Evolutionary conservation across 2,888 invertebrate genomes (phyloP).

Genomic region (Hirtodrosophila histrioides): DNA sequence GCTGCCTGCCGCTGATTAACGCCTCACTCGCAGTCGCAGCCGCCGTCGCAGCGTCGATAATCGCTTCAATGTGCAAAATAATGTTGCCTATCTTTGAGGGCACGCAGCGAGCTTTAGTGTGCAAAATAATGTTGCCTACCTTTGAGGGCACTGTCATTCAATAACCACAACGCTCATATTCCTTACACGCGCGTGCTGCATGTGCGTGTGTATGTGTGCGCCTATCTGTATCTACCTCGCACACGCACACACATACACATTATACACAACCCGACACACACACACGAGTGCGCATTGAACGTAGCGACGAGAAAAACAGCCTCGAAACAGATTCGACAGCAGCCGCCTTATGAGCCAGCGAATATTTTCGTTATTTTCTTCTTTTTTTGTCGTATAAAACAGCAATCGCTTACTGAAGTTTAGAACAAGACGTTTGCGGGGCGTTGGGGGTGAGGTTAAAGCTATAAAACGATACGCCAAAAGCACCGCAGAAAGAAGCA

Average conservation of each 20-base stretch:
- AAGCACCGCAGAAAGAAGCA: conserved; percentile 22
- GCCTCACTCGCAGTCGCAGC: conserved; percentile 24
- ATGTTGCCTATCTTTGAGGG: conserved; percentile 30
- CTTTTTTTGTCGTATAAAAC: conserved; percentile 22
- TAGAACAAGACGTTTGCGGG: conserved; percentile 32
- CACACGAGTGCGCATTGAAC: conserved; percentile 37
- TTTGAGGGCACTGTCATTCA: conserved; percentile 41
- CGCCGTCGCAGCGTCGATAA: conserved; percentile 31
- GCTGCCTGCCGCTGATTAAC: conserved; percentile 53
- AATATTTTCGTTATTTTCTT: conserved; percentile 23
- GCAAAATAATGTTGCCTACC: conserved; percentile 47
- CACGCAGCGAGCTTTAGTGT: conserved; percentile 5
- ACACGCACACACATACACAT: conserved; percentile 24
- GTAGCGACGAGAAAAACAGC: conserved; percentile 35
- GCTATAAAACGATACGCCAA: conserved; percentile 57
- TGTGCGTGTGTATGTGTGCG: conserved; percentile 18
- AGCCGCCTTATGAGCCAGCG: conserved; percentile 21
- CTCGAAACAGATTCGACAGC: conserved; percentile 56
- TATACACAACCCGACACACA: background rate
- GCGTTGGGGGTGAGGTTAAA: conserved; percentile 32
- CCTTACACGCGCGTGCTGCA: conserved; percentile 22
- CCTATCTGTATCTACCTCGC: conserved; percentile 50
- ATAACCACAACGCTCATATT: conserved; percentile 41
- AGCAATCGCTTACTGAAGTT: conserved; percentile 47
- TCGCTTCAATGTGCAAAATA: conserved; percentile 20